A percentile compares a stretch with the other conserved stretches of the same genome.
Evolutionary conservation across 2,113 vertebrate species (phyloP).

Genomic region (Notothenia rossii): DNA sequence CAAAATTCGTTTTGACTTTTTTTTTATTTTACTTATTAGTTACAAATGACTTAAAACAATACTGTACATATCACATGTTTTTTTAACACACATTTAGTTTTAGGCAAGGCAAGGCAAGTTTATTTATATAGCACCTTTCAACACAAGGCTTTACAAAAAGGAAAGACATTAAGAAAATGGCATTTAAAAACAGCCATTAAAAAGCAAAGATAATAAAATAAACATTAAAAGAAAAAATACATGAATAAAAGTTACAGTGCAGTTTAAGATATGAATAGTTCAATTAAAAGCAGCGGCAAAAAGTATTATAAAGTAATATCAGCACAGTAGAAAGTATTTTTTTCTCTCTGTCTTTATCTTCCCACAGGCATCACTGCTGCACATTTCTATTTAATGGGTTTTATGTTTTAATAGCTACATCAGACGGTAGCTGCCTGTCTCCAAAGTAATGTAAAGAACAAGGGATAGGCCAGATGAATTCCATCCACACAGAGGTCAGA

Average conservation of each 20-base stretch:
- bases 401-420: constrained; percentile 90
- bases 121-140: too few species aligned
- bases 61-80: neutral
- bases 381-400: constrained; percentile 82
- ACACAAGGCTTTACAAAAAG: too few species aligned
- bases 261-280: too few species aligned
- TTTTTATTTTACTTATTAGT: neutral
- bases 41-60: constrained; percentile 4
- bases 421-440: constrained; percentile 80
- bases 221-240: too few species aligned
- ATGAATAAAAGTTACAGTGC: too few species aligned
- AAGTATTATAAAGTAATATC: neutral
- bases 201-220: too few species aligned
- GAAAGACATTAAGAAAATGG: too few species aligned
- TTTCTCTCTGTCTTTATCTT: constrained; percentile 25
- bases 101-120: too few species aligned
- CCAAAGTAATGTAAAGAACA: constrained; percentile 78
- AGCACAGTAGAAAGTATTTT: constrained; percentile 18
- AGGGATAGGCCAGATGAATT: constrained; percentile 89
- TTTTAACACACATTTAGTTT: too few species aligned
- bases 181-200: too few species aligned
- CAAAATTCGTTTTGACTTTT: too few species aligned
- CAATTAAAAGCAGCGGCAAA: too few species aligned
- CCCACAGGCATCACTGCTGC: constrained; percentile 49
- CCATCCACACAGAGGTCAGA: constrained; percentile 92